Base-by-base conservation (phyloP, 2,888 invertebrate genomes). In the Calliphora vomitoria region DNA sequence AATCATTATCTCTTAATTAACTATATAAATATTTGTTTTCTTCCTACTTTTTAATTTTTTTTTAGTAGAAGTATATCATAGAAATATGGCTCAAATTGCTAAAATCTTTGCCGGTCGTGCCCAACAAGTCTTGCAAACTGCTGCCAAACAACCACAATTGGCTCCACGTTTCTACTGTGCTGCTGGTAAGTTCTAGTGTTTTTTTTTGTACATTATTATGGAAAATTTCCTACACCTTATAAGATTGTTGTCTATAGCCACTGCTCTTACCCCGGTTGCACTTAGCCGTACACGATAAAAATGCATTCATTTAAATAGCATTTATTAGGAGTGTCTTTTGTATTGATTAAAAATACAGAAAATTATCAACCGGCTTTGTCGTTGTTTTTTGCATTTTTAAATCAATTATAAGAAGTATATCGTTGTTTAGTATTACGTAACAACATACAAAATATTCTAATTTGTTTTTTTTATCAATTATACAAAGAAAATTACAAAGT, bases 41-140 rank as follows among this genome's bases (percentile, higher is more conserved):
- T 18, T 41, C 5, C 11, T 60, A 75, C 62, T n/a, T 58, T 66
- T 81, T 69, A 13, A 20, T n/a, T n/a, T n/a, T 58, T 60, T 82
- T 69, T 10, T 44, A 58, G 47, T 50, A 66, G 60, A 64, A 74
- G 62, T 53, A 72, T 60, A 60, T 25, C 35, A 15, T 38, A 69
- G 15, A 81, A 86, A 86, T 60, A 93, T 93, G 93, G 92, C 93
- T 89, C 93, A 92, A 88, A 90, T 93, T 91, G 91, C 91, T 87
- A 93, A 93, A 89, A 89, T 93, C 44, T 89, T 93, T 58, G 90
- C 91, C 66, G 90, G 91, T 81, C 92, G 93, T 89, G 91, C 91
- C 71, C 92, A 92, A 75, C 89, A 90, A 68, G 78, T 93, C 66
- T 88, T 93, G 47, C 92, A 91, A 88, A 89, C 89, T 71, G 90